Percentiles rank a stretch among this genome's conserved stretches.
Evolutionary conservation across 2,888 invertebrate genomes (phyloP).

Genomic region (Conomelus anceps): DNA sequence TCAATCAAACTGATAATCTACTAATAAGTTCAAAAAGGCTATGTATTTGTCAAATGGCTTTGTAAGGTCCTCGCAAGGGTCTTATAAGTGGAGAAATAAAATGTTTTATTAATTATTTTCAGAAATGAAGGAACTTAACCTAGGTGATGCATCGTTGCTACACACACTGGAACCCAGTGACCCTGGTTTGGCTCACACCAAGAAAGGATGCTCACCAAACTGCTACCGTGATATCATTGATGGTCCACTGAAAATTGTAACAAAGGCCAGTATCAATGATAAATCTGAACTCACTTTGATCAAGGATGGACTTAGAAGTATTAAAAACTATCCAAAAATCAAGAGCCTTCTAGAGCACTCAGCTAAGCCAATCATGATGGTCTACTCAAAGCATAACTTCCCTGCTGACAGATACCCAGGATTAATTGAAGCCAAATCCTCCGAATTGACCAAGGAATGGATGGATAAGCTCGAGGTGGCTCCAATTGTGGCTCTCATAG

Average conservation of each 20-base stretch:
- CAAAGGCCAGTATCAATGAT: neutral
- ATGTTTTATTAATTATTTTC: neutral
- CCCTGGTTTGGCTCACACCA: neutral
- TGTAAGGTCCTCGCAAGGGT: too few relatives aligned
- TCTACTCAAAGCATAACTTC: neutral
- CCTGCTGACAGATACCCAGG: neutral
- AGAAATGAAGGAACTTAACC: neutral
- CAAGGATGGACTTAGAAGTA: neutral
- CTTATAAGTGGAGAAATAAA: neutral
- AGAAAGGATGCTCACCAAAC: neutral
- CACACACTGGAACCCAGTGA: neutral
- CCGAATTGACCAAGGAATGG: neutral
- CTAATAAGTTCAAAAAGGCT: too few relatives aligned
- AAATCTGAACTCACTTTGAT: neutral
- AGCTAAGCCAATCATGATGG: neutral
- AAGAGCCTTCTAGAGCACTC: neutral
- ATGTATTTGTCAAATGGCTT: too few relatives aligned
- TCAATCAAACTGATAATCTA: too few relatives aligned
- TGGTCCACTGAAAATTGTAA: neutral
- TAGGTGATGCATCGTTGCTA: neutral
- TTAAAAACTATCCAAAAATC: neutral
- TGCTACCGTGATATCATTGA: neutral
- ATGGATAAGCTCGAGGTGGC: neutral
- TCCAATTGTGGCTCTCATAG: neutral
- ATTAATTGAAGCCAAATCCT: neutral